Percentiles rank a stretch among this genome's conserved stretches.
These are phyloP conservation scores for Epirrhoe tristata DNA, from an alignment of 2,888 invertebrate species.

Conservation along the genomic window DNA sequence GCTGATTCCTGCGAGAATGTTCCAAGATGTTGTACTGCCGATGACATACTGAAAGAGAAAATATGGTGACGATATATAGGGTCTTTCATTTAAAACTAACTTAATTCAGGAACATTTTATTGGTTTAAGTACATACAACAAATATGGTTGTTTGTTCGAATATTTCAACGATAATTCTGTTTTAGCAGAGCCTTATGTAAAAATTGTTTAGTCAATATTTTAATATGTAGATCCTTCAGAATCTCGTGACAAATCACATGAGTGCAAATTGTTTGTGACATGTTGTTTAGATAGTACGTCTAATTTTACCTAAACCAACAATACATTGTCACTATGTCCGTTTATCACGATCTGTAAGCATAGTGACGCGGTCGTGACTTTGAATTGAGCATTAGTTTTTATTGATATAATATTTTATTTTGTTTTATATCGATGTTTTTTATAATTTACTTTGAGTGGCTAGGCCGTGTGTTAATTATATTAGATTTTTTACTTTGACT, in stretches of 20 bases:
- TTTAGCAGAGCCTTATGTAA: too few relatives aligned
- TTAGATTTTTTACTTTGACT: too few relatives aligned
- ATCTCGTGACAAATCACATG: slow-evolving; percentile 12
- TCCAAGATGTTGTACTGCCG: slow-evolving; percentile 87
- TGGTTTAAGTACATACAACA: too few relatives aligned
- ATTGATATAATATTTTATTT: too few relatives aligned
- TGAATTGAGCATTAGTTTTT: slow-evolving; percentile 13
- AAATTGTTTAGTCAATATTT: too few relatives aligned
- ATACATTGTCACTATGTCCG: slow-evolving; percentile 25
- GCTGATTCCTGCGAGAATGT: slow-evolving; percentile 87
- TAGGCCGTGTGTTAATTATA: too few relatives aligned
- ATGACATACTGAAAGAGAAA: slow-evolving; percentile 81
- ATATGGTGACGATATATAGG: neutral
- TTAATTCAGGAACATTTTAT: too few relatives aligned
- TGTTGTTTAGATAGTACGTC: slow-evolving; percentile 24
- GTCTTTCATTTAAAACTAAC: too few relatives aligned
- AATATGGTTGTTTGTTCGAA: too few relatives aligned
- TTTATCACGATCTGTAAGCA: slow-evolving; percentile 41
- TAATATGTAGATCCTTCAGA: neutral
- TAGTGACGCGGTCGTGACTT: slow-evolving; percentile 30
- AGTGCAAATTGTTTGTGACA: slow-evolving; percentile 31
- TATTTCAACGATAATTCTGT: too few relatives aligned
- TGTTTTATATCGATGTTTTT: too few relatives aligned
- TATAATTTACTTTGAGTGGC: too few relatives aligned
- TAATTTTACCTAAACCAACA: slow-evolving; percentile 45